Evolutionary conservation across 2,888 invertebrate genomes (phyloP).

Genomic region (Noctua janthina): DNA sequence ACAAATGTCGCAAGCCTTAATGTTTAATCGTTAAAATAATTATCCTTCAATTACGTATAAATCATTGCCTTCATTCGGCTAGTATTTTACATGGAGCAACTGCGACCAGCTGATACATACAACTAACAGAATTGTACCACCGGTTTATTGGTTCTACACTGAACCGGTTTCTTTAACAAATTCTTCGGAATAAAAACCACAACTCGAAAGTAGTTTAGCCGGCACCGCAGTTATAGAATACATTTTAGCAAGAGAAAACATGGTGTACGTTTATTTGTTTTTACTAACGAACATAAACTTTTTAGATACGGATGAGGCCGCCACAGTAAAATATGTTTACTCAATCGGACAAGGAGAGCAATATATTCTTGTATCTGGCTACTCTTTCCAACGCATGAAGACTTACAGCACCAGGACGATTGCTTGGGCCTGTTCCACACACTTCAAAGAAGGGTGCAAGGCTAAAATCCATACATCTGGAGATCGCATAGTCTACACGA

Average conservation of each 20-base stretch:
- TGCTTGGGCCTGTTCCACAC: constrained; percentile 43
- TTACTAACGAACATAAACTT: too few species aligned
- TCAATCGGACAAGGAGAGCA: constrained; percentile 21
- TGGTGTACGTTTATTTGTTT: too few species aligned
- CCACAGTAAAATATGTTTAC: constrained; percentile 35
- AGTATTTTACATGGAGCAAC: not conserved
- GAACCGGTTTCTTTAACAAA: too few species aligned
- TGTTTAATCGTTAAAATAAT: too few species aligned
- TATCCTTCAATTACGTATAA: too few species aligned
- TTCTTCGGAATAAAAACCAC: too few species aligned
- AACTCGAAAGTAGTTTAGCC: too few species aligned
- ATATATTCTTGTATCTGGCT: constrained; percentile 24
- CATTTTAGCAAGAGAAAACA: too few species aligned
- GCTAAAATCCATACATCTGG: constrained; percentile 36
- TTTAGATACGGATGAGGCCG: not conserved
- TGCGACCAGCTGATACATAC: not conserved
- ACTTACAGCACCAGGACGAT: constrained; percentile 31
- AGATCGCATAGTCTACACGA: constrained; percentile 18
- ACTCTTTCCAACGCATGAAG: too few species aligned
- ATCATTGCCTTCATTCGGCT: not conserved
- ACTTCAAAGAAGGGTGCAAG: constrained; percentile 46
- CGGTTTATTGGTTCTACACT: too few species aligned
- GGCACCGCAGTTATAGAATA: too few species aligned
- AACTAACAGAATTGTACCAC: not conserved
- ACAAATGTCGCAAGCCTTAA: too few species aligned